Conservation (phyloP, 2,797 vertebrate species). For the Muscicapa comitata region DNA sequence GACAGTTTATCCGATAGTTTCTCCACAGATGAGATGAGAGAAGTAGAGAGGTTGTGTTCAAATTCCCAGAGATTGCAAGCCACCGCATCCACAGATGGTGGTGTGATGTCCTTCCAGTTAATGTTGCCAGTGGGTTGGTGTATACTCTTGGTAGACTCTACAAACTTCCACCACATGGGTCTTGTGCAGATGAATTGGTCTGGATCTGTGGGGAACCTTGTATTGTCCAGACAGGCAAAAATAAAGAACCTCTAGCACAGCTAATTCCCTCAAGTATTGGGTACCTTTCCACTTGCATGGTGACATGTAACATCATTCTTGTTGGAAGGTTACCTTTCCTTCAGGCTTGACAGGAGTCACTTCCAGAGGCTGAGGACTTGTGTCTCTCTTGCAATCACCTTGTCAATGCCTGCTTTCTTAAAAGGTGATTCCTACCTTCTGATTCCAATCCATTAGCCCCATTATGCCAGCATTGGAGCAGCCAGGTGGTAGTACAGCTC, state of each 20-base stretch:
- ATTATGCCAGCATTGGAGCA: background rate
- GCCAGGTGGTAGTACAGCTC: background rate
- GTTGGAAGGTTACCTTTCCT: background rate
- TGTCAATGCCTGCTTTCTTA: background rate
- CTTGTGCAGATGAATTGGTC: background rate
- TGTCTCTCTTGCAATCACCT: background rate
- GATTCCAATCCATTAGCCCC: background rate
- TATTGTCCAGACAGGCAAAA: background rate
- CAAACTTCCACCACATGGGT: background rate
- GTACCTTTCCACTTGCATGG: background rate
- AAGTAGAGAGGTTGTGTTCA: background rate
- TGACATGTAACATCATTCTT: background rate
- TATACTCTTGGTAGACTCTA: background rate
- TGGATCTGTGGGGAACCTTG: background rate
- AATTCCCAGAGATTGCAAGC: background rate
- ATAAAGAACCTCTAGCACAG: background rate
- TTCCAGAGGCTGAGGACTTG: background rate
- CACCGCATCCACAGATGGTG: too few relatives aligned
- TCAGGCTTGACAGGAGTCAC: accelerated
- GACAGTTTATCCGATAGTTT: background rate
- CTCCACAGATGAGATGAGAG: background rate
- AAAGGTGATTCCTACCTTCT: background rate
- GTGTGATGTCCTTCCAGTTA: background rate
- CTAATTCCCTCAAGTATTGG: background rate
- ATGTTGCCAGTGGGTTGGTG: background rate